phyloP scores from a whole-genome alignment of 2,113 vertebrate genomes.

The Camelus dromedarius region DNA sequence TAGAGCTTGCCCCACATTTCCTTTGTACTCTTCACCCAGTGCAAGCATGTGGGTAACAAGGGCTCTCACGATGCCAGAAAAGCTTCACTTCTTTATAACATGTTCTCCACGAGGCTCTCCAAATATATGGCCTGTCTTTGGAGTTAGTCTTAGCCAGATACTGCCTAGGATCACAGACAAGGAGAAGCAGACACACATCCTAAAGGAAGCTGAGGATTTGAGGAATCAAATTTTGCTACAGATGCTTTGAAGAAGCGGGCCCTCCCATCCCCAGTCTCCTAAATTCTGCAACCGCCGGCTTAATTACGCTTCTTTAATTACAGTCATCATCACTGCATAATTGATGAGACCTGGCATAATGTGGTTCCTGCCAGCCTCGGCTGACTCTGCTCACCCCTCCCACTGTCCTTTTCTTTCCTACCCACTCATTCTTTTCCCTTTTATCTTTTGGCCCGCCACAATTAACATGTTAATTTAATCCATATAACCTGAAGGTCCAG shows the following conservation, averaged over 20 bases:
- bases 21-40: fast-evolving
- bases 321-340: neutral
- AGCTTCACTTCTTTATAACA: neutral
- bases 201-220: neutral
- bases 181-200: fast-evolving
- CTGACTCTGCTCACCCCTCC: fast-evolving
- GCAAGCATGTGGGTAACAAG: neutral
- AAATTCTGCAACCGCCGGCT: neutral
- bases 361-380: neutral
- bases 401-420: neutral
- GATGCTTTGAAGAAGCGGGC: neutral
- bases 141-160: neutral
- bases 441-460: neutral
- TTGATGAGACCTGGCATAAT: neutral
- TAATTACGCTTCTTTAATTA: neutral
- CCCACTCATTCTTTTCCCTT: neutral
- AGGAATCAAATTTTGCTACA: neutral
- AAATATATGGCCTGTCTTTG: neutral
- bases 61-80: neutral
- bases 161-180: neutral
- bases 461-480: neutral
- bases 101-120: neutral
- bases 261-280: neutral
- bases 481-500: fast-evolving
- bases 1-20: neutral